These are phyloP conservation scores for Drosophila rellima DNA, from an alignment of 2,888 invertebrate genomes.

Conservation along the genomic window DNA sequence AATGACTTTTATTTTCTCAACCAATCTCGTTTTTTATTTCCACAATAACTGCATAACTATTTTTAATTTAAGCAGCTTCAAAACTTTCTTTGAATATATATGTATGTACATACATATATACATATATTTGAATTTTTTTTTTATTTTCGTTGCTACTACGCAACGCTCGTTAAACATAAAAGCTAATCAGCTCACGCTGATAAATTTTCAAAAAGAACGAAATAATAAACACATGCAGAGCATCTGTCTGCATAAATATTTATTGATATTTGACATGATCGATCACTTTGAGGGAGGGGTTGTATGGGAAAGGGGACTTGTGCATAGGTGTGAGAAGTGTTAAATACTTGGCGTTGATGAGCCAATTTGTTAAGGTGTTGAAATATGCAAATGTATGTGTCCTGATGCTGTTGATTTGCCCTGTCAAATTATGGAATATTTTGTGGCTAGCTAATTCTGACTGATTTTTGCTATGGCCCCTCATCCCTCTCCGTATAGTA, in stretches of 20 bases:
- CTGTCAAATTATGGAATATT: slow-evolving; percentile 41
- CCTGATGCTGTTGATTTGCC: slow-evolving; percentile 41
- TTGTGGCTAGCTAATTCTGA: slow-evolving; percentile 24
- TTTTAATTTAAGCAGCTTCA: neutral
- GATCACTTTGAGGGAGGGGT: slow-evolving; percentile 48
- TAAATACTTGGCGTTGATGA: slow-evolving; percentile 53
- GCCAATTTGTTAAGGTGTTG: slow-evolving; percentile 74
- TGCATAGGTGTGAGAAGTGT: slow-evolving; percentile 31
- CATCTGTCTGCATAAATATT: slow-evolving; percentile 67
- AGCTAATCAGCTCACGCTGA: slow-evolving; percentile 59
- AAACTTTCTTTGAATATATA: slow-evolving; percentile 35
- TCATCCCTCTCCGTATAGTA: neutral
- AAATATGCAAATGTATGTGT: slow-evolving; percentile 65
- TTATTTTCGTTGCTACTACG: slow-evolving; percentile 42
- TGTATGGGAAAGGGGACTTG: too few relatives aligned
- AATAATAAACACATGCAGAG: slow-evolving; percentile 51
- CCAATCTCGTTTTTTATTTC: neutral
- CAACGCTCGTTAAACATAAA: slow-evolving; percentile 62
- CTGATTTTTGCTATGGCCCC: slow-evolving; percentile 25
- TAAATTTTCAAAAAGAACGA: slow-evolving; percentile 22
- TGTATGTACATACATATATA: neutral
- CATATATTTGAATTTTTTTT: slow-evolving; percentile 1
- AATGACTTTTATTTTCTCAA: slow-evolving; percentile 9
- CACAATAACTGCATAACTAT: neutral
- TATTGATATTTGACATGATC: slow-evolving; percentile 74